Evolutionary conservation across 35 echinoderm and acorn worm species (phyloP), one percentile per base, ranked within the genome.

Genomic region (Lytechinus variegatus): DNA sequence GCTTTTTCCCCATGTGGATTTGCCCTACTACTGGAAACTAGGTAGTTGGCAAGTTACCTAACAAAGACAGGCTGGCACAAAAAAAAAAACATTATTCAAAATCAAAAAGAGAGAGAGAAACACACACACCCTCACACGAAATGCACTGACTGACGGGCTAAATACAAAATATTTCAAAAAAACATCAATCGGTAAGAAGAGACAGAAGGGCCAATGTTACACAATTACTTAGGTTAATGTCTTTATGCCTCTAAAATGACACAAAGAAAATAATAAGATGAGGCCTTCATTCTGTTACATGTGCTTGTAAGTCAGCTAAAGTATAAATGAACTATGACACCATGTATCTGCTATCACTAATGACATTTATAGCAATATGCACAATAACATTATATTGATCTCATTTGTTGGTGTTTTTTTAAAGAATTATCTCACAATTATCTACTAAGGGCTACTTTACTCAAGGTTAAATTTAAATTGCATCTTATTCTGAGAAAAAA

Each of bases 21-120:
- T 79, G 66, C 66, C 66, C 66, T 79, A 10, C 21, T 79, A 24
- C 24, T 90, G 88, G 88, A 52, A 12, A 44, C 88, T 90, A 90
- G 52, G 16, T 52, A 44, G 29, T 55, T 93, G 92, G 92, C 92
- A 93, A 93, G 92, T 93, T 57, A 93, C 92, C 92, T 57, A 93
- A 93, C 92, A 57, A 54, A 93, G 55, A 55, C 53, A 93, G 92
- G 92, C 92, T 93, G 92, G 92, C 92, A 93, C 92, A 93, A 93
- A 55, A 44, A 56, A 56, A 56, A 1, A 56, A 58, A 93, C 92
- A 29, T 90, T 52, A 44, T 90, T 54, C 13, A 90, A 93, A 93
- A 57, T 93, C 52, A 93, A 57, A 93, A 27, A 93, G n/a, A 93
- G 21, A 55, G 53, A 93, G 57, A 93, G 13, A 93, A 53, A 93